Percentiles rank a stretch among this genome's conserved stretches.
Conservation (phyloP, 2,888 invertebrate species). For the Cosmia pyralina region DNA sequence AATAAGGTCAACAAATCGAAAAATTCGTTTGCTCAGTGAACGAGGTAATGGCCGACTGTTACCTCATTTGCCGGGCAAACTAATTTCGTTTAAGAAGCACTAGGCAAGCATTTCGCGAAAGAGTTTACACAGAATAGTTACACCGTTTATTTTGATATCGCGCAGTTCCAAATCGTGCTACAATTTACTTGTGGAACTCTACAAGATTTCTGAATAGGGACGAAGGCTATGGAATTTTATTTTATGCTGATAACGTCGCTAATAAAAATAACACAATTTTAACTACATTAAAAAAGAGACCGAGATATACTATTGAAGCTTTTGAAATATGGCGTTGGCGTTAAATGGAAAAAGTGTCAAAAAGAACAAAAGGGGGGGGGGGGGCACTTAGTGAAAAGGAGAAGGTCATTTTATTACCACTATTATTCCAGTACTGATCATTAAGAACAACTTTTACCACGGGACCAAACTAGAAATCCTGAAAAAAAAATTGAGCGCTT, state of each 20-base stretch:
- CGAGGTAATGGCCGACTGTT: slow-evolving; percentile 50
- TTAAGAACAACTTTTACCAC: background rate
- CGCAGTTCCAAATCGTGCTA: slow-evolving; percentile 6
- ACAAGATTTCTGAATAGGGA: background rate
- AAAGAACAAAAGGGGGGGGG: too few relatives aligned
- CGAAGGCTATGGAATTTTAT: background rate
- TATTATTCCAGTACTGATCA: background rate
- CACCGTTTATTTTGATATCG: slow-evolving; percentile 34
- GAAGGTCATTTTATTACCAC: background rate
- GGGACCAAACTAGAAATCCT: background rate
- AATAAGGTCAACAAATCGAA: slow-evolving; percentile 52
- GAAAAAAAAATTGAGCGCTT: background rate
- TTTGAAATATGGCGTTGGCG: background rate
- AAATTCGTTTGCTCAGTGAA: slow-evolving; percentile 51
- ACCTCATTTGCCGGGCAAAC: slow-evolving; percentile 54
- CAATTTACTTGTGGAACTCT: slow-evolving; percentile 7
- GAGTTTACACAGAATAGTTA: slow-evolving; percentile 26
- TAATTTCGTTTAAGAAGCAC: slow-evolving; percentile 52
- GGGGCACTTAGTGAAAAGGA: too few relatives aligned
- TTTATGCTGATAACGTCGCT: background rate
- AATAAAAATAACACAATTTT: background rate
- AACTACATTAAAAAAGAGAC: background rate
- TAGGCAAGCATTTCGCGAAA: slow-evolving; percentile 33
- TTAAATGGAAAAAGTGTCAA: background rate
- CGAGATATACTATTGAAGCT: background rate